Evolutionary conservation across 2,888 invertebrate species (phyloP).

Genomic region (Seira sanloemensis): DNA sequence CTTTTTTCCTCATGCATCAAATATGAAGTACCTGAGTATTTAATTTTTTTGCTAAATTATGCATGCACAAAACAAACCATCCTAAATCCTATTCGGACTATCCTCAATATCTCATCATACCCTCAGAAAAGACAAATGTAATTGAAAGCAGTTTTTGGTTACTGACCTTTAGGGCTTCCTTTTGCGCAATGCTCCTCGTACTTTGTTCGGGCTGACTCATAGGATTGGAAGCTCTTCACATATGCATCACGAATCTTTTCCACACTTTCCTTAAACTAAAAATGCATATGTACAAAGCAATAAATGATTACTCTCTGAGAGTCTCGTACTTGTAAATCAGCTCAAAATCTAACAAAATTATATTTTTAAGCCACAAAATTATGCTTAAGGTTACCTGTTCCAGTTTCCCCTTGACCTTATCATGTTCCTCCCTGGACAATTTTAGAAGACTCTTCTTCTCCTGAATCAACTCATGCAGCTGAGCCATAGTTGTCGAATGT

Average conservation of each 20-base stretch:
- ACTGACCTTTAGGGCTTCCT: constrained; percentile 80
- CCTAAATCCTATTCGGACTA: too few relatives aligned
- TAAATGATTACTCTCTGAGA: too few relatives aligned
- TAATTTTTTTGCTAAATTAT: too few relatives aligned
- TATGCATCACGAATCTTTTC: constrained; percentile 92
- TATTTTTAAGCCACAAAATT: constrained; percentile 9
- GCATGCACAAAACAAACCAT: too few relatives aligned
- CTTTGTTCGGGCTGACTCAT: constrained; percentile 90
- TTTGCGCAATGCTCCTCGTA: constrained; percentile 96
- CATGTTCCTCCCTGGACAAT: constrained; percentile 91
- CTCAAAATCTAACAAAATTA: too few relatives aligned
- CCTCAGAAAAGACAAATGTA: too few relatives aligned
- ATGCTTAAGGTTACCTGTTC: constrained; percentile 63
- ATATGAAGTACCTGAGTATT: too few relatives aligned
- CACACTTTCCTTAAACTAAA: constrained; percentile 91
- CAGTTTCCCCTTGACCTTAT: constrained; percentile 79
- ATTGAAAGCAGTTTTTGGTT: too few relatives aligned
- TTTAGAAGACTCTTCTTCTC: constrained; percentile 92
- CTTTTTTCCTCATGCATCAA: too few relatives aligned
- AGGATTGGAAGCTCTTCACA: constrained; percentile 92
- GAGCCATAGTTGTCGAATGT: constrained; percentile 88
- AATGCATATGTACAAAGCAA: too few relatives aligned
- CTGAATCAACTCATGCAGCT: constrained; percentile 86
- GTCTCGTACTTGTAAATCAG: too few relatives aligned
- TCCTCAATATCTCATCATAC: too few relatives aligned